Base-by-base conservation (phyloP, 1,140 invertebrate species). In the Schlechtendalia chinensis region DNA sequence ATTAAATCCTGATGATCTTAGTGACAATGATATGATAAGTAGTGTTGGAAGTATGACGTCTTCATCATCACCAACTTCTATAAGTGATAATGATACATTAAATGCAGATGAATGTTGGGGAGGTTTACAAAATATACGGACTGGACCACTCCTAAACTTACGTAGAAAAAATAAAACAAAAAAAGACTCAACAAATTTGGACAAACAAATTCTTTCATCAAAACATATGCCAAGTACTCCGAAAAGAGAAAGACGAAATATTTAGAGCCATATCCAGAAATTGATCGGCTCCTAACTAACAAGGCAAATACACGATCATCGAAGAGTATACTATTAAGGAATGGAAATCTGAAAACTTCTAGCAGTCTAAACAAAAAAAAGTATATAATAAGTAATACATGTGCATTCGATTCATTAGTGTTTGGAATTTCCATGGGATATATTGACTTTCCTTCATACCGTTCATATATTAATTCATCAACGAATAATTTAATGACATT, bases 31-130 rank as follows among this genome's bases (percentile, higher is more conserved):
- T 59, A 10, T 59, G 12, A 59, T 59, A 59, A 59, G 22, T 59
- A 59, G 22, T 59, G 10, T 12, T 59, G 56, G 10, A 14, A 59
- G 27, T 59, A 24, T 14, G 5, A 14, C 56, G 27, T 59, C 56
- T 59, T 24, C 56, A 24, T 59, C 11, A 59, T 59, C 22, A 12
- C 24, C 22, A 27, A 27, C 1, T 22, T 59, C 56, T 24, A 12
- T 59, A 27, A 59, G 56, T 59, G 56, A 59, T 59, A 17, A 59
- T 59, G 56, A 27, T 14, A 59, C 22, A 27, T 27, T 59, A 24
- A 59, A 59, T 59, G 22, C 56, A 59, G 56, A 59, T 24, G 56
- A 59, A 56, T 56, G 54, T 56, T 56, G 54, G 54, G n/a, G 54
- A 56, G 54, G 54, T 56, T 22, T 24, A 27, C 22, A 59, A 27